Conservation (phyloP, 2,797 vertebrate species). For the Enteromius viviparus region DNA sequence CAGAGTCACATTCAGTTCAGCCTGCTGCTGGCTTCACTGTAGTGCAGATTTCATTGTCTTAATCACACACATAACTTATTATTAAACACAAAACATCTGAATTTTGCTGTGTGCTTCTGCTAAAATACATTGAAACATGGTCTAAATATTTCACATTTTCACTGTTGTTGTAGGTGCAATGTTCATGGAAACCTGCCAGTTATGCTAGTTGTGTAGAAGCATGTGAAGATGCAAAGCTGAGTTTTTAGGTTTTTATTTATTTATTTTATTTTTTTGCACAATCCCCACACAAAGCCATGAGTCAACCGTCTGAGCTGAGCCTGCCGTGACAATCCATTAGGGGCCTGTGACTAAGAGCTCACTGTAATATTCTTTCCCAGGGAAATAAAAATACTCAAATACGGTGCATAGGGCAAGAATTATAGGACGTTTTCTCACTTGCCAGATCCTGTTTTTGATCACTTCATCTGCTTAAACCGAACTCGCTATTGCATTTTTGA, state of each 20-base stretch:
- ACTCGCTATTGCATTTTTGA: neutral
- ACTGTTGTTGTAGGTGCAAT: neutral
- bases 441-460: constrained; percentile 14
- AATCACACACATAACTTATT: neutral
- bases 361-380: constrained; percentile 33
- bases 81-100: neutral
- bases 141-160: neutral
- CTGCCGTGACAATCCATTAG: constrained; percentile 2
- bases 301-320: constrained; percentile 28
- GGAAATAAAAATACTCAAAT: constrained; percentile 25
- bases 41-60: neutral
- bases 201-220: neutral
- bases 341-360: constrained; percentile 32
- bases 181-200: neutral
- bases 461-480: neutral
- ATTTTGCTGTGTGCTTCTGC: neutral
- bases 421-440: constrained; percentile 24
- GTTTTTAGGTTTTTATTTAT: neutral
- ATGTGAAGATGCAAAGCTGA: neutral
- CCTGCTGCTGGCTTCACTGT: neutral
- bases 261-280: neutral
- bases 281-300: constrained; percentile 33
- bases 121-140: neutral
- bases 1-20: constrained; percentile 16
- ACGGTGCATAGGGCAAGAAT: constrained; percentile 3